These are phyloP conservation scores for Diogma glabrata DNA, from an alignment of 2,888 invertebrate species.

Conservation along the genomic window DNA sequence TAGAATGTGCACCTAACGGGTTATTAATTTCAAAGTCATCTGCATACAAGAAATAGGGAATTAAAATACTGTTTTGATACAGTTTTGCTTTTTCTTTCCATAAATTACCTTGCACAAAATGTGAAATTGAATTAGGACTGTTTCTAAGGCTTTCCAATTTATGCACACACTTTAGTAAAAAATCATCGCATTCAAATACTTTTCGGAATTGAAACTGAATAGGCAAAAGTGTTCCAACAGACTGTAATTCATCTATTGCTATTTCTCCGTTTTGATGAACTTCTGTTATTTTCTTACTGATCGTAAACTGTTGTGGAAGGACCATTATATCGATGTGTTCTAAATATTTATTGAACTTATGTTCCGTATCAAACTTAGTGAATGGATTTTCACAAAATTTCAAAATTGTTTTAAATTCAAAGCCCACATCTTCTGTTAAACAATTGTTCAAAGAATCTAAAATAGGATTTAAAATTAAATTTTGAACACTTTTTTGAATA, in stretches of 20 bases:
- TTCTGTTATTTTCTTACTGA: not conserved
- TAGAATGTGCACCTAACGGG: no score
- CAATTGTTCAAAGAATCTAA: not conserved
- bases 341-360: not conserved
- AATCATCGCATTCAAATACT: not conserved
- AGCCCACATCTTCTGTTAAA: not conserved
- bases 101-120: conserved; percentile 2
- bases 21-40: no score
- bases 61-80: not conserved
- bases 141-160: not conserved
- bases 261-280: not conserved
- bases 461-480: not conserved
- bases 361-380: not conserved
- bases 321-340: no score
- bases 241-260: not conserved
- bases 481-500: no score
- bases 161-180: not conserved
- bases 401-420: not conserved
- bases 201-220: no score
- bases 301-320: no score
- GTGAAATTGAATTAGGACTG: not conserved
- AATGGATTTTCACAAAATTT: not conserved
- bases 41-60: not conserved
- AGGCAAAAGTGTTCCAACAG: not conserved
- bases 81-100: no score